A percentile compares a stretch with the other conserved stretches of the same genome.
Evolutionary conservation across 1,140 invertebrate species (phyloP).

Genomic region (Portunus trituberculatus): DNA sequence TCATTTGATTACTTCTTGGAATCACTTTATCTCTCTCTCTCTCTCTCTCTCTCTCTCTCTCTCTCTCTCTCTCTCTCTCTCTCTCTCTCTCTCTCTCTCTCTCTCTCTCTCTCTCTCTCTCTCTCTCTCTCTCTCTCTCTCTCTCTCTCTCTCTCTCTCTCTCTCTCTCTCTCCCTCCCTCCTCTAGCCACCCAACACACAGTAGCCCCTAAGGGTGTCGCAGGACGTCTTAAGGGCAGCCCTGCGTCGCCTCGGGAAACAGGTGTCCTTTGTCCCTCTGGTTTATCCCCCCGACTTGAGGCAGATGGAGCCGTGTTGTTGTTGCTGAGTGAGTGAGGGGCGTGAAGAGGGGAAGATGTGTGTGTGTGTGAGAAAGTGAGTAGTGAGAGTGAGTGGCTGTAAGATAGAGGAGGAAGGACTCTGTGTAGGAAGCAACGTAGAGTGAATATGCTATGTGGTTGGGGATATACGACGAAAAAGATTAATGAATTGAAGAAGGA

Average conservation of each 20-base stretch:
- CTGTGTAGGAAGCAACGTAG: neutral
- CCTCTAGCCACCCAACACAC: neutral
- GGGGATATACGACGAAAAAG: neutral
- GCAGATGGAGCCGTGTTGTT: neutral
- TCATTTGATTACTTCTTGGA: neutral
- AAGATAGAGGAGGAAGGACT: neutral
- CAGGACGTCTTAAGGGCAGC: neutral
- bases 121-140: no score
- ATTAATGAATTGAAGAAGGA: no score
- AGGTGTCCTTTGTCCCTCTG: conserved; percentile 9
- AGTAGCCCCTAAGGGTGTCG: neutral
- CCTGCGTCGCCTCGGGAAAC: neutral
- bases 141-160: no score
- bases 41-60: neutral
- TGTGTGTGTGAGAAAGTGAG: neutral
- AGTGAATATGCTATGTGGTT: neutral
- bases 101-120: no score
- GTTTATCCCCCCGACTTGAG: neutral
- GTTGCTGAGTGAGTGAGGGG: neutral
- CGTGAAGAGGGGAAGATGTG: neutral
- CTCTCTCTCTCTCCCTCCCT: neutral
- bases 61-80: neutral
- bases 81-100: no score
- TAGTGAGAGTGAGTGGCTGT: neutral
- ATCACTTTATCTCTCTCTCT: neutral